Percentiles rank a stretch among this genome's conserved stretches.
These are phyloP conservation scores for Esox niger DNA, from an alignment of 2,113 vertebrate species.

Conservation along the genomic window DNA sequence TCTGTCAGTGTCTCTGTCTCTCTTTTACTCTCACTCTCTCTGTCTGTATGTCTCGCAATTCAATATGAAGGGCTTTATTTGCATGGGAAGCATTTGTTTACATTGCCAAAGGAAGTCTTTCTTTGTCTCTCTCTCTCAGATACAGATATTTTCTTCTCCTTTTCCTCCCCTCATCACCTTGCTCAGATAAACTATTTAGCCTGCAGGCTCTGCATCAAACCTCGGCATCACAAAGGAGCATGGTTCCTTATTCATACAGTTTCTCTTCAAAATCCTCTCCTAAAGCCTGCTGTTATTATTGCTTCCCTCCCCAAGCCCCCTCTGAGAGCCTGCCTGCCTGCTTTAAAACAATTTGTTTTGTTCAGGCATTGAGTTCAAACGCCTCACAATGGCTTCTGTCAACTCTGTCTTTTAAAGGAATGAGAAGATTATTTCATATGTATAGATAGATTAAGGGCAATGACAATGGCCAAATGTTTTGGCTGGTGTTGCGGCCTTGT, in stretches of 20 bases:
- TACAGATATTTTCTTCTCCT: too few species aligned
- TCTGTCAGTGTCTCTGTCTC: too few species aligned
- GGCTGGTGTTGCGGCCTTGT: constrained; percentile 40
- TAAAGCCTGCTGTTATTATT: not conserved
- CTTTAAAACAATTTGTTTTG: constrained; percentile 59
- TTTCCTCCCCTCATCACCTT: not conserved
- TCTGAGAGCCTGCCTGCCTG: not conserved
- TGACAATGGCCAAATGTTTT: constrained; percentile 49
- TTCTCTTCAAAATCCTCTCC: not conserved
- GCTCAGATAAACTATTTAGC: constrained; percentile 7
- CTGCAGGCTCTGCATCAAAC: constrained; percentile 43
- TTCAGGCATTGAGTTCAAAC: constrained; percentile 44
- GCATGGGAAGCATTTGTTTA: too few species aligned
- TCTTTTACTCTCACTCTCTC: too few species aligned
- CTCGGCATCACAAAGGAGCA: constrained; percentile 24
- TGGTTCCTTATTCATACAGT: constrained; percentile 34
- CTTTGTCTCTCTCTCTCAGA: too few species aligned
- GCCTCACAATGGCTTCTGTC: constrained; percentile 21
- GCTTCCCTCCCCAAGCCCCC: not conserved
- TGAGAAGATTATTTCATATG: constrained; percentile 54
- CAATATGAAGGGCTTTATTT: too few species aligned
- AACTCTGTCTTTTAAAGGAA: constrained; percentile 34
- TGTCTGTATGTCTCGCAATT: too few species aligned
- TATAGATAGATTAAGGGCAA: constrained; percentile 65
- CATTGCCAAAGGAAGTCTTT: too few species aligned